A percentile compares a stretch with the other conserved stretches of the same genome.
phyloP scores from a whole-genome alignment of 2,888 invertebrate species.

The Julus scanicus region DNA sequence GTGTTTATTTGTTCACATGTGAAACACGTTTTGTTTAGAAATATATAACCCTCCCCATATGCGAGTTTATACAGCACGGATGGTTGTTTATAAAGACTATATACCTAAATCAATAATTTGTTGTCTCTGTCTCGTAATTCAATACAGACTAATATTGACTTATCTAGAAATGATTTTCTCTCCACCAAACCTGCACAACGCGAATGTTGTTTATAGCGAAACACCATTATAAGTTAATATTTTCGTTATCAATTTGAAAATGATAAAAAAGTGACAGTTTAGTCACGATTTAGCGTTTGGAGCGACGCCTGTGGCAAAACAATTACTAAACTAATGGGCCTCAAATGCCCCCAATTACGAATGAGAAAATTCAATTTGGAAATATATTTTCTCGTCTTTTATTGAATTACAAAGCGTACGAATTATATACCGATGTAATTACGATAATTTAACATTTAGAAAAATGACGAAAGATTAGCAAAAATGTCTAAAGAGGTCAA shows the following conservation, averaged over 20 bases:
- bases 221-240: constrained; percentile 18
- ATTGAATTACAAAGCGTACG: too few relatives aligned
- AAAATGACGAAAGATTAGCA: too few relatives aligned
- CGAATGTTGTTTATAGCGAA: neutral
- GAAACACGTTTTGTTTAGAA: neutral
- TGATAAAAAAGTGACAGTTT: neutral
- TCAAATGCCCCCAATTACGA: neutral
- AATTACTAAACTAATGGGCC: too few relatives aligned
- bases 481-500: too few relatives aligned
- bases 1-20: neutral
- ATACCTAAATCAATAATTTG: constrained; percentile 35
- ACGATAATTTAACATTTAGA: too few relatives aligned
- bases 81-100: constrained; percentile 17
- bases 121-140: constrained; percentile 38
- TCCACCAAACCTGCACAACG: neutral
- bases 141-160: constrained; percentile 42
- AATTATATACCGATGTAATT: too few relatives aligned
- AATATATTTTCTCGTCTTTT: too few relatives aligned
- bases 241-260: neutral
- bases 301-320: neutral
- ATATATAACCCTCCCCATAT: neutral
- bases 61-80: neutral
- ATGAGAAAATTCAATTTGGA: neutral
- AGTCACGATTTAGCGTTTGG: neutral
- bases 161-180: constrained; percentile 23